phyloP scores from a whole-genome alignment of 2,888 invertebrate species.

The Mayetiola destructor region DNA sequence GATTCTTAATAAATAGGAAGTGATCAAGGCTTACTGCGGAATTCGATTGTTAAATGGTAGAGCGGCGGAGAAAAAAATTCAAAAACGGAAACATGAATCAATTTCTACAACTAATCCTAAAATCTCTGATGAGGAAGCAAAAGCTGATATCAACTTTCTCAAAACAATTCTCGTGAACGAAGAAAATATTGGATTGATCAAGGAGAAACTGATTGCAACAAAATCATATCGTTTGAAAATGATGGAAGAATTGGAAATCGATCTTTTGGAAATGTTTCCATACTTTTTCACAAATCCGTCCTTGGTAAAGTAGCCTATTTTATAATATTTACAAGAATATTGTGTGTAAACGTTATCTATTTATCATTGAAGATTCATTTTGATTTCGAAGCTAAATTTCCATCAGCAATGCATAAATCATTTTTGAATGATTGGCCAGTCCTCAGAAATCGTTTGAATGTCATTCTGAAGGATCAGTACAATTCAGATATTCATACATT shows the following conservation, averaged over 20 bases:
- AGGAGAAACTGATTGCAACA: background rate
- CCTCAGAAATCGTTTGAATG: background rate
- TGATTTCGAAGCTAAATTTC: background rate
- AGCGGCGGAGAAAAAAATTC: background rate
- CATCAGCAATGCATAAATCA: background rate
- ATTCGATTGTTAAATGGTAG: background rate
- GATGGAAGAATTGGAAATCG: background rate
- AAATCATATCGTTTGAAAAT: background rate
- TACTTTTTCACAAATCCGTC: background rate
- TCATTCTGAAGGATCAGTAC: background rate
- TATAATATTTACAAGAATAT: background rate
- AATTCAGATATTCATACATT: background rate
- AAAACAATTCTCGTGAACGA: background rate
- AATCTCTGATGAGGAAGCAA: background rate
- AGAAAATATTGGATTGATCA: background rate
- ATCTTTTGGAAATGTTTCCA: background rate
- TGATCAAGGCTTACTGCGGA: background rate
- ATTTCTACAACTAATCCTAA: background rate
- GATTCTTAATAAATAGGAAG: background rate
- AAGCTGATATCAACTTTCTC: background rate
- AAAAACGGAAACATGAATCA: background rate
- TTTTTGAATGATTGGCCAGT: background rate
- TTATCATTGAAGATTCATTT: background rate
- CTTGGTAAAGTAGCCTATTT: background rate
- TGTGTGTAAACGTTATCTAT: background rate